phyloP scores from a whole-genome alignment of 2,797 vertebrate genomes.

The Peromyscus aztecus region DNA sequence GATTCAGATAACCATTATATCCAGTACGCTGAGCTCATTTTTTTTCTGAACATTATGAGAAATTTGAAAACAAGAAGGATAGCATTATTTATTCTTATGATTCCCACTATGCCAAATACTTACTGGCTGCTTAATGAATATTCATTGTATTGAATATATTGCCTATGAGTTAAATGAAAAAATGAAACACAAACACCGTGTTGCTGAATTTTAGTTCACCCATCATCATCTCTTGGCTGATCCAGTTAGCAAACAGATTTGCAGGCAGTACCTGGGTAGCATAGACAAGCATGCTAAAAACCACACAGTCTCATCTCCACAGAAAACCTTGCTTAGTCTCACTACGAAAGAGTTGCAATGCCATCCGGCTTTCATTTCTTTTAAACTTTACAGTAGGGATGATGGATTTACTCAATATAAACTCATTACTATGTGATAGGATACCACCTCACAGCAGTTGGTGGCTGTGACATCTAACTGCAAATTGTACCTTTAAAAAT shows the following conservation, averaged over 20 bases:
- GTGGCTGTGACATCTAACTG: not conserved
- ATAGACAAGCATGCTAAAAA: not conserved
- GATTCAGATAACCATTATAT: not conserved
- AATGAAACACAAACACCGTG: not conserved
- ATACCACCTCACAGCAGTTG: not conserved
- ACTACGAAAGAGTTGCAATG: not conserved
- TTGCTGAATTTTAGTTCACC: conserved; percentile 8
- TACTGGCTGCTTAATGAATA: conserved; percentile 28
- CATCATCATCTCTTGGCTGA: not conserved
- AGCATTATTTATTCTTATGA: not conserved
- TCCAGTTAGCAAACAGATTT: not conserved
- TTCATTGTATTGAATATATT: conserved; percentile 11
- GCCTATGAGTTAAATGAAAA: conserved; percentile 26
- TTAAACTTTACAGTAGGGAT: conserved; percentile 5
- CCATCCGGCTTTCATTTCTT: not conserved
- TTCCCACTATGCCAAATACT: not conserved
- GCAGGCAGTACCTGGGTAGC: not conserved
- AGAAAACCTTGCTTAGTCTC: not conserved
- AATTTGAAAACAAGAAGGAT: conserved; percentile 21
- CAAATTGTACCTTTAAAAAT: conserved; percentile 9
- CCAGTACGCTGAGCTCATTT: not conserved
- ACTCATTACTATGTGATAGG: not conserved
- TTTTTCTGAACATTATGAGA: not conserved
- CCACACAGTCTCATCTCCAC: not conserved
- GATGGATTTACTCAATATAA: conserved; percentile 11